Percentiles rank a stretch among this genome's conserved stretches.
Evolutionary conservation across 2,113 vertebrate species (phyloP).

Genomic region (Mormoops blainvillei): DNA sequence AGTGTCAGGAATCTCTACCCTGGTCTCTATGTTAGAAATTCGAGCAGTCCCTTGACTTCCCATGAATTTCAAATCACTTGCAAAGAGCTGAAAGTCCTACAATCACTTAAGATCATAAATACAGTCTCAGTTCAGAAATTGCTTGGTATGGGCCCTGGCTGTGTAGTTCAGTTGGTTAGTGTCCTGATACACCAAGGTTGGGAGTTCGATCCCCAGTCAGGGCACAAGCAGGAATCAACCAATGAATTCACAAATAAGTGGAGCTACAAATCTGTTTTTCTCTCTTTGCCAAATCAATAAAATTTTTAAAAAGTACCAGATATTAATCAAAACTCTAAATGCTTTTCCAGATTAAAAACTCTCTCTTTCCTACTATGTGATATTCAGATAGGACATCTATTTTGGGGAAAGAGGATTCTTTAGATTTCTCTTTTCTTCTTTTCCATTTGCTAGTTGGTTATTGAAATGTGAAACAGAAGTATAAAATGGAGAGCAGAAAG

Average conservation of each 20-base stretch:
- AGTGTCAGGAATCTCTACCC: background rate
- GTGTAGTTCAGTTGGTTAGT: background rate
- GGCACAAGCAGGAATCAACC: background rate
- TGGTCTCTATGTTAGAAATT: background rate
- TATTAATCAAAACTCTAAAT: background rate
- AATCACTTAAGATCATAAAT: background rate
- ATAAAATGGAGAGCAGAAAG: background rate
- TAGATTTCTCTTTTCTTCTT: background rate
- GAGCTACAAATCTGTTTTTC: background rate
- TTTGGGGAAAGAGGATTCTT: background rate
- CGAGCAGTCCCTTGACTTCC: background rate
- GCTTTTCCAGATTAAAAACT: background rate
- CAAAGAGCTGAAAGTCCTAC: background rate
- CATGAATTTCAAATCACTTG: background rate
- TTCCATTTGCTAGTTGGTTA: background rate
- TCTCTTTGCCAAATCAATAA: background rate
- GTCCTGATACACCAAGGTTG: background rate
- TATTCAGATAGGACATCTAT: background rate
- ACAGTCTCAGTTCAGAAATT: background rate
- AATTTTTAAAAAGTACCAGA: background rate
- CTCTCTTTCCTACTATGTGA: background rate
- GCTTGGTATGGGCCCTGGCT: background rate
- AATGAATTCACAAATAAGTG: background rate
- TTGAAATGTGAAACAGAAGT: background rate
- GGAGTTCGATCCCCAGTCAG: background rate